phyloP scores from a whole-genome alignment of 2,113 vertebrate genomes.

The Crotalus tigris region DNA sequence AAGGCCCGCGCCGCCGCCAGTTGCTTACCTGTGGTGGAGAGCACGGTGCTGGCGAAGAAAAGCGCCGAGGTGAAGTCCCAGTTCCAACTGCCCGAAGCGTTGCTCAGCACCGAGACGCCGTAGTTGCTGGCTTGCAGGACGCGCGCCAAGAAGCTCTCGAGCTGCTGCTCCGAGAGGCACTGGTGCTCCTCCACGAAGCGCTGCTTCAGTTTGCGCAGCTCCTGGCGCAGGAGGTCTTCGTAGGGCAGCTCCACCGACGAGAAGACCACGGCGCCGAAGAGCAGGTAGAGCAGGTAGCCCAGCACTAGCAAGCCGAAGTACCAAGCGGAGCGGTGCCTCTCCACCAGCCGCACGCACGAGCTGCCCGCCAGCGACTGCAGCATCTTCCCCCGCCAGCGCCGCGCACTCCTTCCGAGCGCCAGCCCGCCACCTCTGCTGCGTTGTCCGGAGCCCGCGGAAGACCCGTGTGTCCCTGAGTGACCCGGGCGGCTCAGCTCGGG shows the following conservation, averaged over 20 bases:
- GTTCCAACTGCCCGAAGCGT: constrained; percentile 90
- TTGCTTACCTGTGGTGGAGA: constrained; percentile 89
- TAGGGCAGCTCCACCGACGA: constrained; percentile 94
- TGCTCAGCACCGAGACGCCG: constrained; percentile 91
- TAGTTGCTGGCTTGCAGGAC: constrained; percentile 93
- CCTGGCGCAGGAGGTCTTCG: constrained; percentile 87
- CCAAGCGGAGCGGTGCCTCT: constrained; percentile 88
- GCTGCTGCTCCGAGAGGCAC: constrained; percentile 83
- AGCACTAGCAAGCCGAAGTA: constrained; percentile 83
- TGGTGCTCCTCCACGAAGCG: constrained; percentile 85
- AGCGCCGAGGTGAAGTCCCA: constrained; percentile 97
- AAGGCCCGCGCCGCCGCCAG: neutral
- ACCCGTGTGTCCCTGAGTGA: neutral
- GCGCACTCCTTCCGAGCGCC: constrained; percentile 3
- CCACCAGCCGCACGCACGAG: constrained; percentile 86
- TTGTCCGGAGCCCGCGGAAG: neutral
- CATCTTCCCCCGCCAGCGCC: constrained; percentile 72
- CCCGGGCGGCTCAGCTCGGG: neutral
- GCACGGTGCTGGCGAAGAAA: constrained; percentile 94
- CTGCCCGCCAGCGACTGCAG: constrained; percentile 86
- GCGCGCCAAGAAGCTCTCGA: constrained; percentile 83
- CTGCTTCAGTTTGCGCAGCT: constrained; percentile 81
- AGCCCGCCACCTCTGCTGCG: constrained; percentile 7
- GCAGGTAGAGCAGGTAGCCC: constrained; percentile 86
- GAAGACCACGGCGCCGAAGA: constrained; percentile 94